A percentile compares a stretch with the other conserved stretches of the same genome.
These are phyloP conservation scores for Clanis bilineata DNA, from an alignment of 2,888 invertebrate genomes.

Conservation along the genomic window DNA sequence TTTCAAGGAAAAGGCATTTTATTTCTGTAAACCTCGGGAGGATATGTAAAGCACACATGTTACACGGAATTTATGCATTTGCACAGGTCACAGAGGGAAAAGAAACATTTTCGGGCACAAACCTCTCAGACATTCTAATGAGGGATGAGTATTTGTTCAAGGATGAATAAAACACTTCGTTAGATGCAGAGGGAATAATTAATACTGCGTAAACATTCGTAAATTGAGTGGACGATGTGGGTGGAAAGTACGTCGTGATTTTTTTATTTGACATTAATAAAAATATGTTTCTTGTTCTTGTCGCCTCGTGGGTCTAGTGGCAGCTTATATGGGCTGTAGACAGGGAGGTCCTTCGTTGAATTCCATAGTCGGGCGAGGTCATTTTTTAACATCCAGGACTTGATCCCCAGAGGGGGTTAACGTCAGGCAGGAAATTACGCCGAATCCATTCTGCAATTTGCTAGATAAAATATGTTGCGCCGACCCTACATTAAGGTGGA, in stretches of 20 bases:
- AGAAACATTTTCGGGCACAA: conserved; percentile 56
- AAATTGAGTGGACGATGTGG: conserved; percentile 5
- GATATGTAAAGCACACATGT: conserved; percentile 41
- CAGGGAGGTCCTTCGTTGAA: no score
- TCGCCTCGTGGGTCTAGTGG: no score
- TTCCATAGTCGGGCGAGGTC: no score
- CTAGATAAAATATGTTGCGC: no score
- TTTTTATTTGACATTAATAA: not conserved
- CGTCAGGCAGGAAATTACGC: no score
- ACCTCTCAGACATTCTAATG: conserved; percentile 71
- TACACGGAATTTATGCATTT: conserved; percentile 49
- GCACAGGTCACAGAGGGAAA: conserved; percentile 54
- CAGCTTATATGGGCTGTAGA: no score
- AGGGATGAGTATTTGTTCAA: conserved; percentile 51
- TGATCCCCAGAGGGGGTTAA: no score
- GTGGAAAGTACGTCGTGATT: not conserved
- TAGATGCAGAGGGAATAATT: conserved; percentile 22
- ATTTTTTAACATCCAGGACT: no score
- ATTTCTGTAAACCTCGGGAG: conserved; percentile 6
- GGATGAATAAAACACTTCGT: conserved; percentile 38
- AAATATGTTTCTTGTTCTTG: no score
- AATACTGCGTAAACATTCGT: conserved; percentile 10
- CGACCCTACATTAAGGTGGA: no score
- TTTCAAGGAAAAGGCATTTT: not conserved
- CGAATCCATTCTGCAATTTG: no score